phyloP scores from a whole-genome alignment of 2,797 vertebrate species.

The Bryconaethiops microstoma region DNA sequence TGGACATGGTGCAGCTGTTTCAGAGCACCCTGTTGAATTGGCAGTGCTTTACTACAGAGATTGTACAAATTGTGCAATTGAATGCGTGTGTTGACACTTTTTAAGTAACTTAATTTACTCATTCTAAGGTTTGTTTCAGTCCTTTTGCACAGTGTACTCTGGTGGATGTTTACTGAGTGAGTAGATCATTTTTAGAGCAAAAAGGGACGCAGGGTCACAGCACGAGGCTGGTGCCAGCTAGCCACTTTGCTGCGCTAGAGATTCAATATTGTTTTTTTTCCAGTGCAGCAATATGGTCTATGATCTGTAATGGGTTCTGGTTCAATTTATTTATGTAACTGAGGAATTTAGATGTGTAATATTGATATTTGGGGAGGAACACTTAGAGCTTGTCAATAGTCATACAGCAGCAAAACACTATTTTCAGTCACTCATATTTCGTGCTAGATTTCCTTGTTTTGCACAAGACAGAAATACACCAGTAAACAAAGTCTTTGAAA shows the following conservation, averaged over 20 bases:
- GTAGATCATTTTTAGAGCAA: not conserved
- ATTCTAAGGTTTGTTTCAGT: not conserved
- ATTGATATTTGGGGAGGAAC: constrained; percentile 43
- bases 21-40: not conserved
- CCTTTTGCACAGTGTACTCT: not conserved
- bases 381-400: constrained; percentile 23
- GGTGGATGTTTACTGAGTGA: not conserved
- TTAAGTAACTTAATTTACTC: not conserved
- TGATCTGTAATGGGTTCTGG: not conserved
- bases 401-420: not conserved
- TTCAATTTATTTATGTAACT: not conserved
- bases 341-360: constrained; percentile 3
- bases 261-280: constrained; percentile 39
- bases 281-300: constrained; percentile 9
- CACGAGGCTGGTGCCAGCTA: not conserved
- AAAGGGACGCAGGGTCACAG: not conserved
- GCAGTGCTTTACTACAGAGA: not conserved
- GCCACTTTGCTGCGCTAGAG: not conserved
- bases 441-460: constrained; percentile 4
- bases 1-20: not conserved
- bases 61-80: not conserved
- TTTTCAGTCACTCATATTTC: not conserved
- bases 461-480: not conserved
- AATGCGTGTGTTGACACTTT: not conserved
- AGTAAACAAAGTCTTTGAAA: no score